phyloP scores from a whole-genome alignment of 2,797 vertebrate species.

The Hypotaenidia okinawae region DNA sequence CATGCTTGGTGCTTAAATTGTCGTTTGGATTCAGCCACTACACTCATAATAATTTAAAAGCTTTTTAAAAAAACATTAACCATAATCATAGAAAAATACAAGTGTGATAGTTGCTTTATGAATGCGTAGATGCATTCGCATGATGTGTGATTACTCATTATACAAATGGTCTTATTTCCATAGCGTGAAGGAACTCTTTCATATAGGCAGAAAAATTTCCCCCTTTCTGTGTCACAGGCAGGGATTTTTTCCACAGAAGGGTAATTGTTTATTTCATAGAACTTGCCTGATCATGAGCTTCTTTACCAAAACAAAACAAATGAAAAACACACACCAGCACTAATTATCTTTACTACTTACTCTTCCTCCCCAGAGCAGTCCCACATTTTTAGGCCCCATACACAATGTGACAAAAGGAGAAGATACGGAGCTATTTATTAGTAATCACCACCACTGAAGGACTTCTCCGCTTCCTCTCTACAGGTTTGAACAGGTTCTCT shows the following conservation, averaged over 20 bases:
- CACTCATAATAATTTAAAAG: neutral
- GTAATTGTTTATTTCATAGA: conserved; percentile 17
- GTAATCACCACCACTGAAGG: conserved; percentile 6
- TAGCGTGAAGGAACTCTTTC: conserved; percentile 32
- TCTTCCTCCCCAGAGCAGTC: conserved; percentile 37
- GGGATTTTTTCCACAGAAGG: neutral
- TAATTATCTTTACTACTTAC: conserved; percentile 42
- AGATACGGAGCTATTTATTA: neutral
- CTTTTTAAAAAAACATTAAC: neutral
- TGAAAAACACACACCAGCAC: conserved; percentile 33
- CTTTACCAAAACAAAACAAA: conserved; percentile 62
- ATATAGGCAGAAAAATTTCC: conserved; percentile 19
- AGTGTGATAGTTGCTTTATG: neutral
- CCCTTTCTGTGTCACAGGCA: conserved; percentile 16
- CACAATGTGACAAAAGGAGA: conserved; percentile 22
- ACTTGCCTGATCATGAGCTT: conserved; percentile 51
- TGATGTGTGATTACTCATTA: conserved; percentile 8
- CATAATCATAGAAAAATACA: conserved; percentile 4
- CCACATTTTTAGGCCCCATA: neutral
- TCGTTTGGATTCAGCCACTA: neutral
- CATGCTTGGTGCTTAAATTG: neutral
- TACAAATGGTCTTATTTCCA: conserved; percentile 17
- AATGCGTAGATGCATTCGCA: neutral
- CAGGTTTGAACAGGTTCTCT: conserved; percentile 19
- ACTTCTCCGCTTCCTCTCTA: conserved; percentile 38